A percentile compares a stretch with the other conserved stretches of the same genome.
These are phyloP conservation scores for Sebastes kiyomatsui DNA, from an alignment of 2,797 vertebrate species.

Conservation along the genomic window DNA sequence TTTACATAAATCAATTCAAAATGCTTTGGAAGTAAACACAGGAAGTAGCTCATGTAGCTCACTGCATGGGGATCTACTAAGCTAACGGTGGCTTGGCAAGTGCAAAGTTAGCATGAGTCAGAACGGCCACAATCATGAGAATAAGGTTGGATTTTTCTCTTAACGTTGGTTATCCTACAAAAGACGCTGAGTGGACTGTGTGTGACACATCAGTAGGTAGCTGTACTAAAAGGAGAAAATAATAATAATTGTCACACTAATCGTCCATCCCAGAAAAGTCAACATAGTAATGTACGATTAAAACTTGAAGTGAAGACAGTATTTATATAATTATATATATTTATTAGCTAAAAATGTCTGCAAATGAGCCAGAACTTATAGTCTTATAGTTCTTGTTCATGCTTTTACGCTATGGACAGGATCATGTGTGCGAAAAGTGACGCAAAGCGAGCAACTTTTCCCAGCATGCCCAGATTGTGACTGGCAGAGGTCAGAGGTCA, in stretches of 20 bases:
- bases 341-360: slow-evolving; percentile 14
- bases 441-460: not conserved
- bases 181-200: not conserved
- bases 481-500: slow-evolving; percentile 43
- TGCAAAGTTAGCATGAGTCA: not conserved
- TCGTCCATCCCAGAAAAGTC: slow-evolving; percentile 29
- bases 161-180: not conserved
- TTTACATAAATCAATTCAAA: not conserved
- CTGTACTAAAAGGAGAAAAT: slow-evolving; percentile 17
- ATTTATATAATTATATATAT: slow-evolving; percentile 32
- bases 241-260: slow-evolving; percentile 8
- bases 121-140: not conserved
- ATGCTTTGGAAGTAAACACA: not conserved
- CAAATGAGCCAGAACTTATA: slow-evolving; percentile 26
- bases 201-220: slow-evolving; percentile 8
- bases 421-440: not conserved
- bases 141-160: not conserved
- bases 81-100: not conserved
- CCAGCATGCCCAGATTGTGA: slow-evolving; percentile 3
- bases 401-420: slow-evolving; percentile 11
- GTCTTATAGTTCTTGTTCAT: slow-evolving; percentile 25
- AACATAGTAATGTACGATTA: not conserved
- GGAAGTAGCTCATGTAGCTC: not conserved
- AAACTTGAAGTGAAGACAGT: slow-evolving; percentile 31
- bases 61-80: not conserved